These are phyloP conservation scores for Microhierax caerulescens DNA, from an alignment of 2,797 vertebrate genomes.

Conservation along the genomic window DNA sequence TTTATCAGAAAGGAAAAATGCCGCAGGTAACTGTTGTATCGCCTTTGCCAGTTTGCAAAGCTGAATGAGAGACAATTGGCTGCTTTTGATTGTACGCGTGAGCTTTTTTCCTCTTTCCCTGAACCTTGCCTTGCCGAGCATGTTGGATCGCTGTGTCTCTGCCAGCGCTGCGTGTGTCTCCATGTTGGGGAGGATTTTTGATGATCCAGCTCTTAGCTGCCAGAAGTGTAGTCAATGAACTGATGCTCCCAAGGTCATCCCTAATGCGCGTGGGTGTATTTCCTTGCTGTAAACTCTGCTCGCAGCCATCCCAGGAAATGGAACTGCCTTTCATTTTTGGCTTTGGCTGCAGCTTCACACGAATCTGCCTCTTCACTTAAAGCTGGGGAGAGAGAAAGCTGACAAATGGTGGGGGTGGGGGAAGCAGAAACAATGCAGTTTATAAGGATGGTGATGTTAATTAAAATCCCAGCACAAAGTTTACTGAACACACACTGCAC, in stretches of 20 bases:
- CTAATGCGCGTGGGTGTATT: background rate
- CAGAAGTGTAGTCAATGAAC: background rate
- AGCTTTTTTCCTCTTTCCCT: background rate
- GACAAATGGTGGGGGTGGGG: background rate
- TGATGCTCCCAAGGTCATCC: constrained; percentile 16
- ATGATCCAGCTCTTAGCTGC: constrained; percentile 24
- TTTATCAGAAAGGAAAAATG: background rate
- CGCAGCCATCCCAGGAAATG: constrained; percentile 37
- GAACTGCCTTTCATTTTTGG: background rate
- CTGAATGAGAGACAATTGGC: background rate
- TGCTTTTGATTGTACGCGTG: background rate
- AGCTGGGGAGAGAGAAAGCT: background rate
- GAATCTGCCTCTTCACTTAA: background rate
- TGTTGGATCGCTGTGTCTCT: background rate
- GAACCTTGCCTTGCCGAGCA: background rate
- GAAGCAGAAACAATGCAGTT: background rate
- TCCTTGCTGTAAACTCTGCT: background rate
- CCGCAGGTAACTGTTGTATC: background rate
- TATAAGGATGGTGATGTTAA: background rate
- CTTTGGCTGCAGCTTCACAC: constrained; percentile 14
- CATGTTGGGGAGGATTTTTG: constrained; percentile 8
- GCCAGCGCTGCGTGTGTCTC: background rate
- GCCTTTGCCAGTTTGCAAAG: background rate
- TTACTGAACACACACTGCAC: background rate
- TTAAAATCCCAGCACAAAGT: background rate